A percentile compares a stretch with the other conserved stretches of the same genome.
Conservation (phyloP, 2,888 invertebrate genomes). For the Cheilosia vernalis region DNA sequence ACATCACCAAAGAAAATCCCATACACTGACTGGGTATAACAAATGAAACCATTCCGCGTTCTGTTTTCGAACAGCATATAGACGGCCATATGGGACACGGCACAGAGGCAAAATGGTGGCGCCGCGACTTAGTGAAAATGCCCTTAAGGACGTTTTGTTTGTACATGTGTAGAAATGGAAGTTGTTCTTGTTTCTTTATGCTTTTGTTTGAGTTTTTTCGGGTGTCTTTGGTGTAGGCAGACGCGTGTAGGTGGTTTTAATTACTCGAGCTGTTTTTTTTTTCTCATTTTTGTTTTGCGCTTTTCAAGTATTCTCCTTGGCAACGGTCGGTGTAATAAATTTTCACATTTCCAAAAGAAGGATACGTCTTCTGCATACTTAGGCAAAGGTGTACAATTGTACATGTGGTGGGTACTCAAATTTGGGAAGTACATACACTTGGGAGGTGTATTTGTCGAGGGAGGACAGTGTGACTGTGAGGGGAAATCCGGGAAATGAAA, state of each 20-base stretch:
- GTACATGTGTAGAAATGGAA: not conserved
- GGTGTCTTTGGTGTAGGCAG: conserved; percentile 12
- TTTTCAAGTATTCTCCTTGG: conserved; percentile 1
- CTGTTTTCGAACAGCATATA: conserved; percentile 15
- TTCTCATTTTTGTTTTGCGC: not conserved
- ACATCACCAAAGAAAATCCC: conserved; percentile 50
- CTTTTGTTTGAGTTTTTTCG: not conserved
- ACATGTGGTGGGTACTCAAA: not conserved
- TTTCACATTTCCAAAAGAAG: not conserved
- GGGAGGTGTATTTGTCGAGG: too few species aligned
- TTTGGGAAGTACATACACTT: not conserved
- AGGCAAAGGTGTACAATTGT: not conserved
- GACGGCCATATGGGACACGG: not conserved
- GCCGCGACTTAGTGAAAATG: not conserved
- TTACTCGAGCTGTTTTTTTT: conserved; percentile 42
- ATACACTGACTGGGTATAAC: conserved; percentile 41
- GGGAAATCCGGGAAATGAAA: not conserved
- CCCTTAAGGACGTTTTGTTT: conserved; percentile 45
- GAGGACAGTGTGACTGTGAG: not conserved
- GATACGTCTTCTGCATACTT: not conserved
- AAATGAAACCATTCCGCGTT: conserved; percentile 62
- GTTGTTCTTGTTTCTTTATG: not conserved
- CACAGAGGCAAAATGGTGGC: conserved; percentile 5
- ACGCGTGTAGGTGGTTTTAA: conserved; percentile 39
- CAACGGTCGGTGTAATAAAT: conserved; percentile 5